phyloP scores from a whole-genome alignment of 23 tunicate species.

The Trididemnum clinides region DNA sequence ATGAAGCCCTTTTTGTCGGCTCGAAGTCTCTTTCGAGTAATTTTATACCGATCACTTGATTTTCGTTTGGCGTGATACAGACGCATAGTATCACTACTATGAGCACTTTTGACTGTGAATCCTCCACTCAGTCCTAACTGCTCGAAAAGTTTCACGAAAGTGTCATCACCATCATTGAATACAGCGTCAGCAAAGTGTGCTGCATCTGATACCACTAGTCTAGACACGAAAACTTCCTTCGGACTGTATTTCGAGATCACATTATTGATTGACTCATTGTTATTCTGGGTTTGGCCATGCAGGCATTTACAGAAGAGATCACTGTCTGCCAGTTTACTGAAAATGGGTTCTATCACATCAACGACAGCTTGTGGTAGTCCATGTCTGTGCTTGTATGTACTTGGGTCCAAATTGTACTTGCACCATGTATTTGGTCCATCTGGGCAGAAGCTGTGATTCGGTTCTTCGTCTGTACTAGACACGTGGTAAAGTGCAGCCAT shows the following conservation, averaged over 20 bases:
- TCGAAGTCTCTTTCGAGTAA: too few species aligned
- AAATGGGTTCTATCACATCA: neutral
- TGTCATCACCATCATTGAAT: too few species aligned
- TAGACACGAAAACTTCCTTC: neutral
- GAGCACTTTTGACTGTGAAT: too few species aligned
- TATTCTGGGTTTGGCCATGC: neutral
- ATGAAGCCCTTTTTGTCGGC: too few species aligned
- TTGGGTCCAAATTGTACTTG: neutral
- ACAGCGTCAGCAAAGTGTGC: neutral
- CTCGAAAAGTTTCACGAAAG: too few species aligned
- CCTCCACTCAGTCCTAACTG: too few species aligned
- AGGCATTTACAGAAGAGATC: too few species aligned
- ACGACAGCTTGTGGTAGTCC: neutral
- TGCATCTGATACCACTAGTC: neutral
- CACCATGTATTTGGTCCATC: neutral
- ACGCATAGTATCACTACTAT: too few species aligned
- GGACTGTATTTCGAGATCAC: neutral
- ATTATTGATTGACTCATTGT: neutral
- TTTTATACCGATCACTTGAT: too few species aligned
- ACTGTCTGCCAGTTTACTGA: too few species aligned
- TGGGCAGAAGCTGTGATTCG: neutral
- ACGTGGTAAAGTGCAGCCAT: neutral
- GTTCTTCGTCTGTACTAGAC: neutral
- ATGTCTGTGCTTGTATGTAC: neutral
- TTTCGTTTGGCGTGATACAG: too few species aligned